Conservation (phyloP, 2,888 invertebrate species). For the Rhamnusium bicolor region DNA sequence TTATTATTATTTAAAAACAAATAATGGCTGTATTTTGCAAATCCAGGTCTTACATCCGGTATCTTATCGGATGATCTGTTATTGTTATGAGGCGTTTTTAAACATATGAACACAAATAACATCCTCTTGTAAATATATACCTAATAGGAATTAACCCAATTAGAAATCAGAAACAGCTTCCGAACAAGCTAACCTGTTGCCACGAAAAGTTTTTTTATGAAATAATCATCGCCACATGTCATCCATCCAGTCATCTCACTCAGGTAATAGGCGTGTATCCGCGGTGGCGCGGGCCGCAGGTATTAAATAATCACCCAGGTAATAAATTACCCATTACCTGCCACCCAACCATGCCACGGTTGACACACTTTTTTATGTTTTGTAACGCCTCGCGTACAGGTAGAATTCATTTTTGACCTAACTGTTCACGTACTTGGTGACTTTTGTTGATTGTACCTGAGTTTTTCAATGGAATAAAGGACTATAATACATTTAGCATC, state of each 20-base stretch:
- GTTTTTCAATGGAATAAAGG: no score
- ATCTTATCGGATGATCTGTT: no score
- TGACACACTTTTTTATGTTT: conserved; percentile 52
- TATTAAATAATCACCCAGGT: conserved; percentile 54
- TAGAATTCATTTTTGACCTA: not conserved
- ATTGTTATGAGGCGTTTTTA: no score
- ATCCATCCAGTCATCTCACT: conserved; percentile 46
- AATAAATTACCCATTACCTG: conserved; percentile 59
- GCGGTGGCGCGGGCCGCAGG: conserved; percentile 48
- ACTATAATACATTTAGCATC: no score
- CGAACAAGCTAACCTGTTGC: not conserved
- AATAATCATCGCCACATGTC: conserved; percentile 24
- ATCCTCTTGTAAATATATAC: not conserved
- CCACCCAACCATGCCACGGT: conserved; percentile 40
- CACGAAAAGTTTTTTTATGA: not conserved
- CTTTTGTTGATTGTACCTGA: not conserved
- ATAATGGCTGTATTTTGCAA: no score
- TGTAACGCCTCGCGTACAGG: conserved; percentile 1
- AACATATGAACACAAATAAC: no score
- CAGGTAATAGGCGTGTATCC: conserved; percentile 60
- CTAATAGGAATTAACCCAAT: not conserved
- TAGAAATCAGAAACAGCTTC: not conserved
- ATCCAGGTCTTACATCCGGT: no score
- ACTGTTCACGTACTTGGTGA: not conserved
- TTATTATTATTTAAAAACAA: no score